phyloP scores from a whole-genome alignment of 1,140 invertebrate species.

The Scaptomyza hsui region DNA sequence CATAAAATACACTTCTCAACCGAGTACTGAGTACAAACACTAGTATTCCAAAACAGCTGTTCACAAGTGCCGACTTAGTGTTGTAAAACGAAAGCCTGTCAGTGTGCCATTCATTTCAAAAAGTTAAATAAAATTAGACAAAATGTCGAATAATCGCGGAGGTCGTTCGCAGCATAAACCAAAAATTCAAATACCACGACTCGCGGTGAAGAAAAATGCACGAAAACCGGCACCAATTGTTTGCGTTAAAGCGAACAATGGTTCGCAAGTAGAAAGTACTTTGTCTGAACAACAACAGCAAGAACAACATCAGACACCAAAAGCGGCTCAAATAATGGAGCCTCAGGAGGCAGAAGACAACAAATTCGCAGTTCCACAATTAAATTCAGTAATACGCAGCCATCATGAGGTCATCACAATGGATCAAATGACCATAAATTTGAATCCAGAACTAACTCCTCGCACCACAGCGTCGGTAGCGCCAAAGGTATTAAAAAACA shows the following conservation, averaged over 20 bases:
- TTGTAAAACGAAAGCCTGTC: constrained; percentile 1
- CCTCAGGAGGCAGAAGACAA: neutral
- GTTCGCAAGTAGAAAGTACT: neutral
- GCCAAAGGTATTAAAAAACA: constrained; percentile 36
- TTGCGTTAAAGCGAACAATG: constrained; percentile 20
- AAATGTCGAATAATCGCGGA: constrained; percentile 56
- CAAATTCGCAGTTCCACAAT: constrained; percentile 38
- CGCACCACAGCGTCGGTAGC: constrained; percentile 37
- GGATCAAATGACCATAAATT: neutral
- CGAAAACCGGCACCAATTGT: neutral
- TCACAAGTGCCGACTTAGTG: constrained; percentile 9
- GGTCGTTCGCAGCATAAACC: neutral
- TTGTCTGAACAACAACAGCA: neutral
- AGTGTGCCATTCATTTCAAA: constrained; percentile 17
- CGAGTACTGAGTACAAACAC: neutral
- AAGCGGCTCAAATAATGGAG: neutral
- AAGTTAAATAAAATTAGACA: constrained; percentile 2
- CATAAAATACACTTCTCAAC: constrained; percentile 8
- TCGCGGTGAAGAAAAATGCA: neutral
- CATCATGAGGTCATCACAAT: constrained; percentile 26
- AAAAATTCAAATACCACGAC: constrained; percentile 9
- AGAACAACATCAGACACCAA: neutral
- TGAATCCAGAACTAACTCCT: constrained; percentile 15
- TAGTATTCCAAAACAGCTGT: constrained; percentile 38
- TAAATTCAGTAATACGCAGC: constrained; percentile 44